Conservation (phyloP, 2,113 vertebrate species). For the Mus pahari region DNA sequence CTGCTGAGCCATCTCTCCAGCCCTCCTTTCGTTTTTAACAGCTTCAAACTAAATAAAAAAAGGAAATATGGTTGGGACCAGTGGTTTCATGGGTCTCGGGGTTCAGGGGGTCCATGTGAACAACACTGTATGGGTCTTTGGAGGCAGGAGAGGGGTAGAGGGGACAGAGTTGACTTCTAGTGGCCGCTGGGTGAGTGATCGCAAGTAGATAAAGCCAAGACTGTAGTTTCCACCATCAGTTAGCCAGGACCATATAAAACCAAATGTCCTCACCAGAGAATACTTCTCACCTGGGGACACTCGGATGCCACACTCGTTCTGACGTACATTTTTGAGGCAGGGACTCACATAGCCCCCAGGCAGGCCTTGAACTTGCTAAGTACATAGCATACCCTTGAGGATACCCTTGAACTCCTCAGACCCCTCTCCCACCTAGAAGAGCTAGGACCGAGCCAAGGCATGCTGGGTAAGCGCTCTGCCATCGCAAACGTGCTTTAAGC, state of each 20-base stretch:
- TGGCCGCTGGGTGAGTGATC: background rate
- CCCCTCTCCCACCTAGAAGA: background rate
- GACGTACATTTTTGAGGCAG: background rate
- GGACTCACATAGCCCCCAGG: background rate
- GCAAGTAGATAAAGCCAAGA: background rate
- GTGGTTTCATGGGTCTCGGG: background rate
- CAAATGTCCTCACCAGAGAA: too few species aligned
- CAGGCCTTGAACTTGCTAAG: background rate
- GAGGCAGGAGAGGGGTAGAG: background rate
- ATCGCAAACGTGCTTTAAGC: background rate
- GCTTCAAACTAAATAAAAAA: conserved; percentile 66
- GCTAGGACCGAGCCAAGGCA: background rate
- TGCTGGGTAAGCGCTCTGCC: background rate
- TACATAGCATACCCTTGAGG: background rate
- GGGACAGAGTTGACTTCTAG: background rate
- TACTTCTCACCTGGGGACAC: background rate
- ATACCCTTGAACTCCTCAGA: background rate
- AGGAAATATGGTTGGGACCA: background rate
- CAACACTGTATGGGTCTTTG: background rate
- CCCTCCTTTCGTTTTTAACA: conserved; percentile 5
- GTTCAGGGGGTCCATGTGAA: too few species aligned
- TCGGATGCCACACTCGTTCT: background rate
- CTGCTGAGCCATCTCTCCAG: background rate
- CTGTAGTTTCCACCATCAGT: background rate
- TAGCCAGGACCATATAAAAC: background rate